phyloP scores from a whole-genome alignment of 2,797 vertebrate genomes.

The Onychomys leucogaster region DNA sequence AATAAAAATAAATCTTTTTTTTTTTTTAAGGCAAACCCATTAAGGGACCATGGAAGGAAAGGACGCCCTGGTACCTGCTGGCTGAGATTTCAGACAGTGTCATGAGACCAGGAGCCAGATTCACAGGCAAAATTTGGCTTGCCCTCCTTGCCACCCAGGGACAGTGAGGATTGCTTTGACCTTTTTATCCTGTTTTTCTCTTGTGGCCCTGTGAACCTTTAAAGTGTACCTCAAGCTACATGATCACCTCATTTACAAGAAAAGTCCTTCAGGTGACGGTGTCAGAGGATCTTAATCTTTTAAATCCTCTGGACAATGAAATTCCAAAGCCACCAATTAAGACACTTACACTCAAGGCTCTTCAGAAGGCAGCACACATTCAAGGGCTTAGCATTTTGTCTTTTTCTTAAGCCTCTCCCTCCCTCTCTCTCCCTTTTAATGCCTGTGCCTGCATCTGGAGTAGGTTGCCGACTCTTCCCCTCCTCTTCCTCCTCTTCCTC shows the following conservation, averaged over 20 bases:
- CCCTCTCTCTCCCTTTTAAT: not conserved
- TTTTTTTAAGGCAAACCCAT: not conserved
- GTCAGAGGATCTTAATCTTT: not conserved
- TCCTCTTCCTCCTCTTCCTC: not conserved
- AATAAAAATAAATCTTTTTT: not conserved
- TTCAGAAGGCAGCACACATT: not conserved
- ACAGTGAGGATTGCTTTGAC: not conserved
- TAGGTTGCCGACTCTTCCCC: not conserved
- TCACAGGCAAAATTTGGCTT: not conserved
- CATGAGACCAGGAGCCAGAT: not conserved
- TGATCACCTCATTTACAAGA: not conserved
- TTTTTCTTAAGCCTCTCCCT: not conserved
- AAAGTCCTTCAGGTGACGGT: not conserved
- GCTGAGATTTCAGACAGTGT: not conserved
- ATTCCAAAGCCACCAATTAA: not conserved
- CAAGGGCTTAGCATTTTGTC: not conserved
- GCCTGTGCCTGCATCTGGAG: not conserved
- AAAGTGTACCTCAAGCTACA: not conserved
- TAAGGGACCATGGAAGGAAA: not conserved
- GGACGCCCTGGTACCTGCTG: not conserved
- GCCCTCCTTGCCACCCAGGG: not conserved
- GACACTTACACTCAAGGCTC: no score
- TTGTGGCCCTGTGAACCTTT: not conserved
- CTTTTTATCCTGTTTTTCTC: not conserved
- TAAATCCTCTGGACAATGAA: not conserved